phyloP scores from a whole-genome alignment of 2,113 vertebrate genomes.

The Psittacara wagleri region DNA sequence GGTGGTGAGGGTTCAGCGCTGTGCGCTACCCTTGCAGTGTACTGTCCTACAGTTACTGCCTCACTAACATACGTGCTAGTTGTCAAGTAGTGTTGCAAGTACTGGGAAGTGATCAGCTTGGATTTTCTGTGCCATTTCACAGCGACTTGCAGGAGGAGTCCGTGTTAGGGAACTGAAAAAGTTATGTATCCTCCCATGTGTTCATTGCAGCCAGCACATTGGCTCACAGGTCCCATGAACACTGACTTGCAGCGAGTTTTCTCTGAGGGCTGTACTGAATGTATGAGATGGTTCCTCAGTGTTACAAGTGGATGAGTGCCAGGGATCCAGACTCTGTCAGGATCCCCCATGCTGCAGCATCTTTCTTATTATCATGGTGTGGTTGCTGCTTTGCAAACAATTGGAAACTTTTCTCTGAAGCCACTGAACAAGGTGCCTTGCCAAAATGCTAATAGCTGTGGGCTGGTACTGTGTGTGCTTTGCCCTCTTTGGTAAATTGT shows the following conservation, averaged over 20 bases:
- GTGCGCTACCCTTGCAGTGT: not conserved
- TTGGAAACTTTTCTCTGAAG: not conserved
- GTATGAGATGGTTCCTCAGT: not conserved
- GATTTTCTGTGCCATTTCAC: not conserved
- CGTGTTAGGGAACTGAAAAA: not conserved
- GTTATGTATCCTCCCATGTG: accelerated
- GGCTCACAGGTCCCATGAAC: not conserved
- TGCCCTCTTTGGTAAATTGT: not conserved
- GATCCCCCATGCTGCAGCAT: not conserved
- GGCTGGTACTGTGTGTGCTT: not conserved
- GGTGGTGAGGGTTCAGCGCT: not conserved
- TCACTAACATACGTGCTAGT: not conserved
- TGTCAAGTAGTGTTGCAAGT: not conserved
- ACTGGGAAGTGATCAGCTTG: not conserved
- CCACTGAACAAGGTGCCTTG: not conserved
- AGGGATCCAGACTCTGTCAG: not conserved
- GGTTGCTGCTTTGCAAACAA: not conserved
- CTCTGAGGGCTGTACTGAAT: not conserved
- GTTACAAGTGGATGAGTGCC: not conserved
- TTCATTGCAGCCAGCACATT: not conserved
- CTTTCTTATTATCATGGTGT: not conserved
- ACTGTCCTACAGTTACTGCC: not conserved
- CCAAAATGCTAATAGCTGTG: not conserved
- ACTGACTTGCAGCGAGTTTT: not conserved
- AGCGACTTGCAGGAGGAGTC: not conserved